Evolutionary conservation across 1,140 invertebrate species (phyloP), one percentile per base, ranked within the genome.

Genomic region (Zaprionus lachaisei): DNA sequence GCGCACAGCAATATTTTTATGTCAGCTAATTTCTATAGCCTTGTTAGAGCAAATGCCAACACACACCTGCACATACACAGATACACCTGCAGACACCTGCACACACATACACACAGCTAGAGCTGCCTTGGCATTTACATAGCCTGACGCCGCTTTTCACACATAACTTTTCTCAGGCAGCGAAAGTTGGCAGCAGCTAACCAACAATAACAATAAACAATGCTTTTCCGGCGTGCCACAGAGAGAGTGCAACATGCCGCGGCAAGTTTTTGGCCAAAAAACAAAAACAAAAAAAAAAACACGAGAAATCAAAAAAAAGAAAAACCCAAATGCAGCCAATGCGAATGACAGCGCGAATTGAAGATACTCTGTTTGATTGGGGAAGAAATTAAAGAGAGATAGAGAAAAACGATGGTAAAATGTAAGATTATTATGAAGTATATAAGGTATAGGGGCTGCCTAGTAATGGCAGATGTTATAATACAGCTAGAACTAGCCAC

Each of bases 21-120:
- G 62, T 64, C 74, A 71, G 74, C 70, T 77, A 72, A 77, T 77
- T 77, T 77, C 74, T 77, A 56, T 77, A 77, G 74, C 74, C 74
- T 77, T 77, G 70, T 77, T 77, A 67, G 60, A 61, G 61, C 73
- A 77, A 77, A 77, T 77, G 74, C 63, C 63, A 72, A 58, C 17
- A 34, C 34, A 51, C 20, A 54, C 17, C 49, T n/a, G 11, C 38
- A 58, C 24, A 55, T 22, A 55, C 49, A 55, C n/a, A n/a, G n/a
- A n/a, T 28, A 41, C 41, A 44, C 41, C 15, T n/a, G n/a, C 44
- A 64, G 34, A 62, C 26, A 26, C 6, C 24, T 24, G 20, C 38
- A 69, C 34, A 61, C 44, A 63, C 22, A 41, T 12, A 55, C 26
- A 61, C n/a, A 22, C 26, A 72, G 20, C 20, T 14, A 47, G 31